These are phyloP conservation scores for Papilio polytes DNA, from an alignment of 1,140 invertebrate genomes.

Conservation along the genomic window DNA sequence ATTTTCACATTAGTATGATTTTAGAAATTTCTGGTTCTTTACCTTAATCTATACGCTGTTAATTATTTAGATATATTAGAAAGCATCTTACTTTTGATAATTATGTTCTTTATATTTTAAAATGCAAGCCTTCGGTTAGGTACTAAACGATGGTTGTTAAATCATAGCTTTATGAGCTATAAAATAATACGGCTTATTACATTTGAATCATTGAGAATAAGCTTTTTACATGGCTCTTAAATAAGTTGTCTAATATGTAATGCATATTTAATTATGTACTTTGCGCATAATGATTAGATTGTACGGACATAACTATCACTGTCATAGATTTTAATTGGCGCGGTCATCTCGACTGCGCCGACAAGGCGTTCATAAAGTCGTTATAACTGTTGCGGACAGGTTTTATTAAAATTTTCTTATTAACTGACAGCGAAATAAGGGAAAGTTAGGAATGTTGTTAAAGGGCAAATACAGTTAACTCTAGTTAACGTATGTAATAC, in stretches of 20 bases:
- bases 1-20: too few species aligned
- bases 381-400: conserved; percentile 36
- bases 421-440: conserved; percentile 33
- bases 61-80: too few species aligned
- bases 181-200: not conserved
- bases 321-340: conserved; percentile 36
- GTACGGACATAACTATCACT: conserved; percentile 7
- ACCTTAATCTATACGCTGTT: too few species aligned
- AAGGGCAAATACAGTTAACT: conserved; percentile 31
- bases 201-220: not conserved
- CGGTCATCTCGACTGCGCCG: not conserved
- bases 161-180: not conserved
- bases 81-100: too few species aligned
- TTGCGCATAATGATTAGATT: not conserved
- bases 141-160: not conserved
- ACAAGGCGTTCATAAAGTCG: conserved; percentile 27
- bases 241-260: conserved; percentile 11
- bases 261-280: conserved; percentile 13
- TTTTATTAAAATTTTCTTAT: conserved; percentile 38
- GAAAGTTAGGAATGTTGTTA: conserved; percentile 36
- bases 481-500: not conserved
- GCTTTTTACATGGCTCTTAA: not conserved
- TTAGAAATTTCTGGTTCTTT: too few species aligned
- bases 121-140: not conserved
- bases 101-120: not conserved